Evolutionary conservation across 2,797 vertebrate genomes (phyloP).

Genomic region (Gobionotothen gibberifrons): DNA sequence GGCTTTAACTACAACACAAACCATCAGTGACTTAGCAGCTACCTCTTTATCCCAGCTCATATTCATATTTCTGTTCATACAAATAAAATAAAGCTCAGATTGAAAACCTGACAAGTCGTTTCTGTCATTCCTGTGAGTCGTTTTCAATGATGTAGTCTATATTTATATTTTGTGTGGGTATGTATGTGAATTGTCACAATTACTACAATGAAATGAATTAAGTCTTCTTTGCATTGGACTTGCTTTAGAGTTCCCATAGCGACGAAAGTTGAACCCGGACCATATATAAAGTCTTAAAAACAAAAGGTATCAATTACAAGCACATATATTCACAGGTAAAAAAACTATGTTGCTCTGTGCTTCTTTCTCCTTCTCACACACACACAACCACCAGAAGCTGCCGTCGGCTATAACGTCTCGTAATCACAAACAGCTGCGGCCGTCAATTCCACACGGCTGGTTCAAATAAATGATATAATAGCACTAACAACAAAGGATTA

Average conservation of each 20-base stretch:
- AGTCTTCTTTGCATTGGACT: slow-evolving; percentile 8
- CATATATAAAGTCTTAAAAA: slow-evolving; percentile 6
- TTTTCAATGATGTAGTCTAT: neutral
- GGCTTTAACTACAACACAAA: slow-evolving; percentile 38
- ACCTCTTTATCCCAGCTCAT: slow-evolving; percentile 52
- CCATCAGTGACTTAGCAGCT: slow-evolving; percentile 49
- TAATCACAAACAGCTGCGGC: too few species aligned
- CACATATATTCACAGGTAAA: too few species aligned
- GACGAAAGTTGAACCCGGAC: neutral
- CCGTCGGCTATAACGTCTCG: too few species aligned
- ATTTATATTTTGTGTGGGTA: neutral
- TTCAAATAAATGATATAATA: too few species aligned
- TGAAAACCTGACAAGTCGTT: slow-evolving; percentile 22
- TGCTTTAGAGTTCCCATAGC: slow-evolving; percentile 54
- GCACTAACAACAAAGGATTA: too few species aligned
- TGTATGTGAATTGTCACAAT: neutral
- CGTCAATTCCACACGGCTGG: too few species aligned
- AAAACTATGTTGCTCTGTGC: too few species aligned
- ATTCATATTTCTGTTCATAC: slow-evolving; percentile 34
- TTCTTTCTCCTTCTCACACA: too few species aligned
- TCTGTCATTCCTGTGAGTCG: slow-evolving; percentile 6
- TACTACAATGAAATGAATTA: neutral
- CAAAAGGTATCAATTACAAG: too few species aligned
- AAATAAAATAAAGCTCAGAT: slow-evolving; percentile 62
- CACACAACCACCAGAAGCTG: too few species aligned